phyloP scores from a whole-genome alignment of 1,140 invertebrate genomes.

The Listronotus oregonensis region DNA sequence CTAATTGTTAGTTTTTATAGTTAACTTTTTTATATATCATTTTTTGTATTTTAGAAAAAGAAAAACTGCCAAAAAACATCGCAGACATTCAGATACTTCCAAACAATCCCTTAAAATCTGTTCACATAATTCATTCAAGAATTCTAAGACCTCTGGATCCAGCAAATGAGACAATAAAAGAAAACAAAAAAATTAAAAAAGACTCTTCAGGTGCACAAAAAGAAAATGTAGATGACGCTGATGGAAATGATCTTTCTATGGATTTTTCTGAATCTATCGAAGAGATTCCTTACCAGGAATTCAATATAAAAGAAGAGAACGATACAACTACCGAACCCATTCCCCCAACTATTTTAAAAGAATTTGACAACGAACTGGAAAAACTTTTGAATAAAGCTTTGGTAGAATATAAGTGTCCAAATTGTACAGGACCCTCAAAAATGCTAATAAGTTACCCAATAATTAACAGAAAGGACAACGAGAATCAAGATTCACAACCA shows the following conservation, averaged over 20 bases:
- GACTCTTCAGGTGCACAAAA: no score
- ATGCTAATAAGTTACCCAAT: slow-evolving; percentile 22
- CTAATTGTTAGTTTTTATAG: neutral
- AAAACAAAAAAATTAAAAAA: no score
- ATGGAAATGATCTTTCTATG: no score
- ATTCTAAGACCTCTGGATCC: neutral
- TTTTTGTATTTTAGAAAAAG: no score
- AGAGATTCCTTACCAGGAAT: neutral
- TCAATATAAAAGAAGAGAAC: neutral
- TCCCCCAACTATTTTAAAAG: neutral
- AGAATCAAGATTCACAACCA: neutral
- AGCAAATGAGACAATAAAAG: neutral
- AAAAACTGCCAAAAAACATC: no score
- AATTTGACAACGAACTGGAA: slow-evolving; percentile 6
- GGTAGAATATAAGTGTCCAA: slow-evolving; percentile 17
- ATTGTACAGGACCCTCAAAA: slow-evolving; percentile 5
- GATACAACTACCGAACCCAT: neutral
- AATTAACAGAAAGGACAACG: neutral
- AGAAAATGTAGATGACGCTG: no score
- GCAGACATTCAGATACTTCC: no score
- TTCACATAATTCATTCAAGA: neutral
- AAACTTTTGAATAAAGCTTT: slow-evolving; percentile 22
- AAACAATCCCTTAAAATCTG: neutral
- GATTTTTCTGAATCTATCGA: no score
- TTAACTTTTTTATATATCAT: no score